These are phyloP conservation scores for Athene cunicularia DNA, from an alignment of 2,113 vertebrate species.

Conservation along the genomic window DNA sequence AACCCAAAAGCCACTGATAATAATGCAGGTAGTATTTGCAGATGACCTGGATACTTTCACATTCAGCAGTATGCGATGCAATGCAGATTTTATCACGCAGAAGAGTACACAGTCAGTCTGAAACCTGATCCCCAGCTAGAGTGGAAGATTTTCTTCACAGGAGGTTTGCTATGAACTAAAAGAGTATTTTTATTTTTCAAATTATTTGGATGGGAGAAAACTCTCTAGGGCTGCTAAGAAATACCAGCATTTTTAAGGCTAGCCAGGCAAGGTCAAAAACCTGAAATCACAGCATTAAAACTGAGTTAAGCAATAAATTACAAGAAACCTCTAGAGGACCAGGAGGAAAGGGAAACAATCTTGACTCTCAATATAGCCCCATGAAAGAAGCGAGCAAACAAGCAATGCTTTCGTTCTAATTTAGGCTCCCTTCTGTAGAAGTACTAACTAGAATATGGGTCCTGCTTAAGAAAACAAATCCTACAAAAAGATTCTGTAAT, in stretches of 20 bases:
- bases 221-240: not conserved
- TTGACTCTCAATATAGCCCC: not conserved
- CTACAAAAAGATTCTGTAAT: not conserved
- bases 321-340: not conserved
- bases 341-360: not conserved
- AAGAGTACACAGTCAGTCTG: not conserved
- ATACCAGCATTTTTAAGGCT: not conserved
- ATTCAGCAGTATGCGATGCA: accelerated
- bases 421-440: not conserved
- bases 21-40: not conserved
- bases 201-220: not conserved
- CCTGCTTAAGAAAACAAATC: not conserved
- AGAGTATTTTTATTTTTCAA: not conserved
- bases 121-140: not conserved
- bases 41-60: not conserved
- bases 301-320: not conserved
- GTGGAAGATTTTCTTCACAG: not conserved
- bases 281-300: not conserved
- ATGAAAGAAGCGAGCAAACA: not conserved
- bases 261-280: not conserved
- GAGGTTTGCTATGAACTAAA: not conserved
- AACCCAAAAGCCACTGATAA: not conserved
- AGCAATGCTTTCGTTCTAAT: not conserved
- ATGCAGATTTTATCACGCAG: not conserved
- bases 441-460: not conserved